Evolutionary conservation across 2,797 vertebrate genomes (phyloP).

Genomic region (Thripadectes ignobilis): DNA sequence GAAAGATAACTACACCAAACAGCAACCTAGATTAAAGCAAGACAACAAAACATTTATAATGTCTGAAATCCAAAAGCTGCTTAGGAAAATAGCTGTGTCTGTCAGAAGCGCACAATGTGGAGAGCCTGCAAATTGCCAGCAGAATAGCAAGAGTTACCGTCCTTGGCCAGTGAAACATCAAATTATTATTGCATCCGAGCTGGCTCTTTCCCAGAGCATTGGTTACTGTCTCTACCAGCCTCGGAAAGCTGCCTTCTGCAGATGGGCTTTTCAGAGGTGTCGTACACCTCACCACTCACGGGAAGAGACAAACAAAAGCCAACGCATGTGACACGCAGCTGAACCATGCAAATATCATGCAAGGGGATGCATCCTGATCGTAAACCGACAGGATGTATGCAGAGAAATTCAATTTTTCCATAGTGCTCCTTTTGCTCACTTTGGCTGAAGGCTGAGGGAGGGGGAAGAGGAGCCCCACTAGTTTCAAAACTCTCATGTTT

Average conservation of each 20-base stretch:
- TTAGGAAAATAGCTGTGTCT: neutral
- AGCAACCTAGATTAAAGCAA: slow-evolving; percentile 23
- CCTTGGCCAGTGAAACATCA: neutral
- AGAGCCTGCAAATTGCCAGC: neutral
- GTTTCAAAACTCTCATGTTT: neutral
- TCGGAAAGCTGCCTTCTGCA: slow-evolving; percentile 6
- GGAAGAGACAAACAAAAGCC: slow-evolving; percentile 33
- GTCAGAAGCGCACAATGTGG: neutral
- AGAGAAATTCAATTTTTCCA: neutral
- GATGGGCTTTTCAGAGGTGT: slow-evolving; percentile 42
- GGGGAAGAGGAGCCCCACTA: neutral
- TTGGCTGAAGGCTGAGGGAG: neutral
- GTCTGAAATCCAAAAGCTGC: neutral
- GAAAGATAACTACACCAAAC: neutral
- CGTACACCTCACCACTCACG: neutral
- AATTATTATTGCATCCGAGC: slow-evolving; percentile 12
- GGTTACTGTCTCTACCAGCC: neutral
- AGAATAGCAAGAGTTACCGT: neutral
- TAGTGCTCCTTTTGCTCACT: neutral
- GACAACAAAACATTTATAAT: neutral
- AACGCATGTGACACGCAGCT: neutral
- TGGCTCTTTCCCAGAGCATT: slow-evolving; percentile 41
- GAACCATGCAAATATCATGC: neutral
- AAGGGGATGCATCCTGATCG: neutral
- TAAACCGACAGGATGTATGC: neutral